A percentile compares a stretch with the other conserved stretches of the same genome.
These are phyloP conservation scores for Cryptocephalus moraei DNA, from an alignment of 2,888 invertebrate genomes.

Conservation along the genomic window DNA sequence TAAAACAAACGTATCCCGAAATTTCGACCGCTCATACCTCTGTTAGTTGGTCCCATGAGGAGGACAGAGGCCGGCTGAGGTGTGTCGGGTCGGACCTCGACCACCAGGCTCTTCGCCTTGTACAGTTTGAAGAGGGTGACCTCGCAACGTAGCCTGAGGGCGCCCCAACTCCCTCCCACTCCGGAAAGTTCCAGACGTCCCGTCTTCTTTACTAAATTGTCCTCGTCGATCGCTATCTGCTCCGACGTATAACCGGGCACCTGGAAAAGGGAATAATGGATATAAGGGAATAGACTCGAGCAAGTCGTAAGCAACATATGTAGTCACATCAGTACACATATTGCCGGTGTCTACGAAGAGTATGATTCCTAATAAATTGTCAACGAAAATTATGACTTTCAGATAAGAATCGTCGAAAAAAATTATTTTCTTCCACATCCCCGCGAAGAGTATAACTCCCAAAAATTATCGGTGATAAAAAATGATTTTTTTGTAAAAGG, in stretches of 20 bases:
- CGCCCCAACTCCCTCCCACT: slow-evolving; percentile 46
- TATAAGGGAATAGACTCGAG: no score
- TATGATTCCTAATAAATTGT: no score
- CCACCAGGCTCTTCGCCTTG: slow-evolving; percentile 48
- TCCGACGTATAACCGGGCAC: slow-evolving; percentile 53
- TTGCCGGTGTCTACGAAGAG: no score
- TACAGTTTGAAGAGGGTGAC: slow-evolving; percentile 53
- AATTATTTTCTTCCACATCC: no score
- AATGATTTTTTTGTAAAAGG: no score
- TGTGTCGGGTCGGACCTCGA: slow-evolving; percentile 49
- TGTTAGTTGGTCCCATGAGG: slow-evolving; percentile 34
- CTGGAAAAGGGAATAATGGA: slow-evolving; percentile 31
- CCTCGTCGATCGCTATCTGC: slow-evolving; percentile 45
- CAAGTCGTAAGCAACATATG: no score
- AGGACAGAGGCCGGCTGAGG: slow-evolving; percentile 53
- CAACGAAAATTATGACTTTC: no score
- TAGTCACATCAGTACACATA: no score
- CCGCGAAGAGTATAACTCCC: no score
- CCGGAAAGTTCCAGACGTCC: slow-evolving; percentile 47
- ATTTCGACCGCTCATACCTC: slow-evolving; percentile 14
- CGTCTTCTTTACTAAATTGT: slow-evolving; percentile 48
- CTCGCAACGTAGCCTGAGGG: slow-evolving; percentile 49
- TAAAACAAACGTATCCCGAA: no score
- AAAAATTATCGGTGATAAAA: no score
- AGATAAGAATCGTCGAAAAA: no score